Conservation (phyloP, 2,113 vertebrate genomes). For the Engystomops pustulosus region DNA sequence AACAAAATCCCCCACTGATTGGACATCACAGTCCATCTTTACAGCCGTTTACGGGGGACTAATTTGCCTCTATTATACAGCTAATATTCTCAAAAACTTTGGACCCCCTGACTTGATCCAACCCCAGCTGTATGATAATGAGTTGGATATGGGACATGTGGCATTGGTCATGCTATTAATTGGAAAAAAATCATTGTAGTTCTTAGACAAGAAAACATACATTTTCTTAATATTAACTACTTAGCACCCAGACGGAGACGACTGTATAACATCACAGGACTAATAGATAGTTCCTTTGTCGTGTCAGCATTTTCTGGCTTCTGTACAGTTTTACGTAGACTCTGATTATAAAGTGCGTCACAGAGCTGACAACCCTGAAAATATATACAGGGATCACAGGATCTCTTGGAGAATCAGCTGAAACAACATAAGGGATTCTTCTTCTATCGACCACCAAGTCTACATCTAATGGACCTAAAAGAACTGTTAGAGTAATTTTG, state of each 20-base stretch:
- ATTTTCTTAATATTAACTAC: background rate
- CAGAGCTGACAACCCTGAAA: background rate
- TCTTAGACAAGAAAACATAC: background rate
- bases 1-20: too few species aligned
- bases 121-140: background rate
- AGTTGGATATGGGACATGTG: background rate
- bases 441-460: background rate
- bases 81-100: background rate
- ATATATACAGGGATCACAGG: background rate
- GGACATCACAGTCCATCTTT: too few species aligned
- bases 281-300: background rate
- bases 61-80: background rate
- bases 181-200: background rate
- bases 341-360: slow-evolving; percentile 41
- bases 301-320: background rate
- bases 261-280: background rate
- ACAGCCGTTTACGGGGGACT: too few species aligned
- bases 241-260: background rate
- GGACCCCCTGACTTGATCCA: background rate
- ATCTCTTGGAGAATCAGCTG: background rate
- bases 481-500: too few species aligned
- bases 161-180: background rate
- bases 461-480: background rate
- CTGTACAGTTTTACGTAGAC: background rate
- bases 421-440: background rate